phyloP scores from a whole-genome alignment of 2,888 invertebrate species.

The Hemaris fuciformis region DNA sequence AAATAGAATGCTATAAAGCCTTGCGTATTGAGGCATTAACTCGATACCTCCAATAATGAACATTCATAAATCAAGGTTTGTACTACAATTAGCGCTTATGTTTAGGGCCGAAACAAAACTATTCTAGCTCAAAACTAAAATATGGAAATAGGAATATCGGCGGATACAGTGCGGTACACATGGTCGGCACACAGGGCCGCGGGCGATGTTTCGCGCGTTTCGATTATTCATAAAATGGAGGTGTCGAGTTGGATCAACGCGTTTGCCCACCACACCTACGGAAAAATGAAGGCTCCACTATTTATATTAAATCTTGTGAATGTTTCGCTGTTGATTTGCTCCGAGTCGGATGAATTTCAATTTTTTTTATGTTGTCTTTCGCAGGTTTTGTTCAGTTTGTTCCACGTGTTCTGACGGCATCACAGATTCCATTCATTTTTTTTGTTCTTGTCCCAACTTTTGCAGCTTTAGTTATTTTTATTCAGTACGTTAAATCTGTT shows the following conservation, averaged over 20 bases:
- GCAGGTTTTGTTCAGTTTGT: too few species aligned
- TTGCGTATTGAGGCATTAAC: too few species aligned
- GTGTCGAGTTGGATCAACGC: constrained; percentile 41
- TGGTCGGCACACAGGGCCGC: constrained; percentile 42
- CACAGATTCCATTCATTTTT: too few species aligned
- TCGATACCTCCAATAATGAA: not conserved
- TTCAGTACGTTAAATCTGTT: too few species aligned
- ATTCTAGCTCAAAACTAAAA: not conserved
- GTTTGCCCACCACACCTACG: not conserved
- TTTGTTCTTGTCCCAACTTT: too few species aligned
- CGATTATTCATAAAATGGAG: constrained; percentile 58
- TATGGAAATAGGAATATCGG: constrained; percentile 2
- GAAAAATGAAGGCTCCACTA: not conserved
- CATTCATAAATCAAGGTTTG: not conserved
- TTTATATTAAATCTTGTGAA: not conserved
- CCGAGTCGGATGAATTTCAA: not conserved
- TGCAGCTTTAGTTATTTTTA: too few species aligned
- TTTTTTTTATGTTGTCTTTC: not conserved
- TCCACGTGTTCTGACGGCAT: too few species aligned
- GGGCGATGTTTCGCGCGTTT: constrained; percentile 49
- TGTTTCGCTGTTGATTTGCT: not conserved
- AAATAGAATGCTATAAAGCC: too few species aligned
- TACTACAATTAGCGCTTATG: not conserved
- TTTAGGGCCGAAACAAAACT: too few species aligned
- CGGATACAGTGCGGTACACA: constrained; percentile 40